Base-by-base conservation (phyloP, 2,888 invertebrate genomes). In the Taphrorychus bicolor region DNA sequence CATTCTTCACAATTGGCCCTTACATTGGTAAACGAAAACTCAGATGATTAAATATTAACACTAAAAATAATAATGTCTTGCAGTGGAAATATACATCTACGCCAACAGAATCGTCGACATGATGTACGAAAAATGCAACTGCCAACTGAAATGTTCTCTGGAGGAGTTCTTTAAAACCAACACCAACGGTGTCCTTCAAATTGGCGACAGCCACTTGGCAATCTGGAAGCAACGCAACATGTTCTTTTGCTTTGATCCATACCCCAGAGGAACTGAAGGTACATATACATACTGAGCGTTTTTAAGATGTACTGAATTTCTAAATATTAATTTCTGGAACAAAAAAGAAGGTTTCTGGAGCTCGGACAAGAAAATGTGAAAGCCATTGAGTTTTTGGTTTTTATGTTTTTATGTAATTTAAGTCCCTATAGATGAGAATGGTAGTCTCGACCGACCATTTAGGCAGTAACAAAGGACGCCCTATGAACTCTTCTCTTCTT, bases 201-300 rank as follows among this genome's bases (percentile, higher is more conserved):
- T 90, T 60, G 88, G 87, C 70, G 86, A 85, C 66, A 85, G 83
- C 32, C 77, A 83, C n/a, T 68, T 89, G 22, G 88, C 85, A 0
- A 75, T 89, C 9, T 90, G 89, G 89, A 83, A 85, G 17, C 88
- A 89, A 75, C 83, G 85, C 24, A 86, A 87, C 42, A 87, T 87
- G 83, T 88, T 81, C 75, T 90, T 88, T 75, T 81, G 87, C 19
- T 89, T 89, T 70, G 90, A 90, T 80, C 88, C 89, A 0, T 89
- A 89, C 73, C 85, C 88, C 3, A 83, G 90, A 1, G 86, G 87
- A 9, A 82, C 78, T 5, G 86, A 87, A 51, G 89, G 88, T 0
- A 9, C n/a, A n/a, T n/a, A n/a, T n/a, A n/a, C n/a, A n/a, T n/a
- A n/a, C n/a, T n/a, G n/a, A n/a, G n/a, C n/a, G n/a, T n/a, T n/a